Percentiles rank a stretch among this genome's conserved stretches.
These are phyloP conservation scores for Agrochola circellaris DNA, from an alignment of 2,888 invertebrate species.

Conservation along the genomic window DNA sequence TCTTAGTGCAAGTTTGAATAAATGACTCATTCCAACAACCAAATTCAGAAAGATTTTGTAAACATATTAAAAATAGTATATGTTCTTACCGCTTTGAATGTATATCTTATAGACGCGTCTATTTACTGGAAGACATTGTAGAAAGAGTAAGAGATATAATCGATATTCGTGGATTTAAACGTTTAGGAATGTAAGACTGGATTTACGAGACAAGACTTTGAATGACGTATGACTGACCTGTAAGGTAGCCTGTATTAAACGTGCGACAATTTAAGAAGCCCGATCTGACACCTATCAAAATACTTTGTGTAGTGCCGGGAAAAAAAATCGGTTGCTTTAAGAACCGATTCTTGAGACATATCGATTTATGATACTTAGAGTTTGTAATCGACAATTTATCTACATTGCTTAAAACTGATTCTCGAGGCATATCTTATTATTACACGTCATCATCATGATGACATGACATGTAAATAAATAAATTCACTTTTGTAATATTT, in stretches of 20 bases:
- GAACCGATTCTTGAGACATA: too few relatives aligned
- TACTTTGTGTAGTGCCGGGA: too few relatives aligned
- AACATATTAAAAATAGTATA: background rate
- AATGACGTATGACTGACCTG: slow-evolving; percentile 39
- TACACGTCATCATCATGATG: too few relatives aligned
- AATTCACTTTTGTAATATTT: too few relatives aligned
- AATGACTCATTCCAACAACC: background rate
- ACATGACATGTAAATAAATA: too few relatives aligned
- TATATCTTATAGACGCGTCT: slow-evolving; percentile 10
- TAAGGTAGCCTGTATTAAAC: slow-evolving; percentile 32
- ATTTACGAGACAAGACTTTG: slow-evolving; percentile 42
- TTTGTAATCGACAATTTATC: too few relatives aligned
- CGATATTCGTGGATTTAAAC: slow-evolving; percentile 33
- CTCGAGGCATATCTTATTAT: too few relatives aligned
- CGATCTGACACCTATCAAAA: too few relatives aligned
- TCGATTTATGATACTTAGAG: too few relatives aligned
- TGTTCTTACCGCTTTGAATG: slow-evolving; percentile 17
- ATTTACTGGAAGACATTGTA: background rate
- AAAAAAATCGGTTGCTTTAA: too few relatives aligned
- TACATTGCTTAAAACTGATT: too few relatives aligned
- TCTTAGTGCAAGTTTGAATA: slow-evolving; percentile 24
- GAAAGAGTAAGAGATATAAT: slow-evolving; percentile 15
- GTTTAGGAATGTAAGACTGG: slow-evolving; percentile 53
- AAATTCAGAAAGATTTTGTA: background rate
- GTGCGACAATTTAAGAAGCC: too few relatives aligned